Conservation (phyloP, 2,888 invertebrate genomes). For the Geotrupes spiniger region DNA sequence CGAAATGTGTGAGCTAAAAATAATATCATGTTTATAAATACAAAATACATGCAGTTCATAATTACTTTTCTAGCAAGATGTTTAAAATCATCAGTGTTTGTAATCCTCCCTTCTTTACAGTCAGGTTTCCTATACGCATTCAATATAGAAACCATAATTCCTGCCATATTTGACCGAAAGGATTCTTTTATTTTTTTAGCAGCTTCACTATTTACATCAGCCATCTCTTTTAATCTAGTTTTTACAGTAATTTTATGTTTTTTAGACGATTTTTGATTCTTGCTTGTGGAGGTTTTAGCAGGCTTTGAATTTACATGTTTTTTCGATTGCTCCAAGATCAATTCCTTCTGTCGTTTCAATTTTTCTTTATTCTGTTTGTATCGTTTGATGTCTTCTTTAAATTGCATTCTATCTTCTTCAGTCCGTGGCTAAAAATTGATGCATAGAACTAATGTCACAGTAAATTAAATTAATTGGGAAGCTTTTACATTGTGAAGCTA, state of each 20-base stretch:
- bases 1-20: conserved; percentile 85
- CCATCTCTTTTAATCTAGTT: conserved; percentile 44
- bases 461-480: too few species aligned
- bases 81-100: conserved; percentile 88
- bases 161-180: conserved; percentile 76
- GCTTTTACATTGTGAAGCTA: too few species aligned
- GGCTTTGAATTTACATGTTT: conserved; percentile 48
- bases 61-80: conserved; percentile 87
- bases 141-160: conserved; percentile 80
- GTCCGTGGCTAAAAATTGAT: conserved; percentile 72
- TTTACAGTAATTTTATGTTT: conserved; percentile 38
- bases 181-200: conserved; percentile 79
- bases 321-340: conserved; percentile 51
- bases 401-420: conserved; percentile 72
- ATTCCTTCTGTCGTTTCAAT: conserved; percentile 65
- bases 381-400: conserved; percentile 67
- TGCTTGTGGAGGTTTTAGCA: conserved; percentile 24
- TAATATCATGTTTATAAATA: too few species aligned
- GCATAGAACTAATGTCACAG: too few species aligned
- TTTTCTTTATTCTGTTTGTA: conserved; percentile 80
- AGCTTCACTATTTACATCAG: conserved; percentile 50
- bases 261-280: conserved; percentile 33
- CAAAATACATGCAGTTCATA: not conserved
- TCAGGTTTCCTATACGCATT: conserved; percentile 85
- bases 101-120: conserved; percentile 81